Percentiles rank a stretch among this genome's conserved stretches.
Conservation (phyloP, 2,888 invertebrate genomes). For the Endotricha flammealis region DNA sequence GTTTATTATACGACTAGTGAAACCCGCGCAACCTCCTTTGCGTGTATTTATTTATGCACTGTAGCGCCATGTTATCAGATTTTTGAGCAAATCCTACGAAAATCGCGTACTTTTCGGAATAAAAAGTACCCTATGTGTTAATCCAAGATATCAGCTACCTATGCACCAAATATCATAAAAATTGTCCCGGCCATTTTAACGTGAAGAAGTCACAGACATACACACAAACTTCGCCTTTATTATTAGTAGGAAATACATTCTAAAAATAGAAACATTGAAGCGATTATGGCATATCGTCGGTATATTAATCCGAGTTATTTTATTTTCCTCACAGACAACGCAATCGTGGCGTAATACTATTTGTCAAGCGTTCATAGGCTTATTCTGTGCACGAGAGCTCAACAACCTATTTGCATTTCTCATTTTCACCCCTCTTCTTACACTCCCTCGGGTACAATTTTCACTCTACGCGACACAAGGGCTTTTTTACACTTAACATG, state of each 20-base stretch:
- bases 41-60: no score
- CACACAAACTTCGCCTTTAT: constrained; percentile 31
- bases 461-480: constrained; percentile 43
- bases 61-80: no score
- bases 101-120: no score
- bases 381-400: constrained; percentile 53
- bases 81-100: no score
- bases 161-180: no score
- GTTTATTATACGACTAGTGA: no score
- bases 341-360: constrained; percentile 56
- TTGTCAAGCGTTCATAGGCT: constrained; percentile 63
- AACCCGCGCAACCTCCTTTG: no score
- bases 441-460: constrained; percentile 57
- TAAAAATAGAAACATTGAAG: neutral
- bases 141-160: no score
- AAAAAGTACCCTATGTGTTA: no score
- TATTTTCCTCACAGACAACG: constrained; percentile 34
- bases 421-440: constrained; percentile 65
- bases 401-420: constrained; percentile 71
- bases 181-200: no score
- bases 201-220: no score
- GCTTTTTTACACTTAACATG: constrained; percentile 28
- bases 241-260: constrained; percentile 13
- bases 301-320: constrained; percentile 37
- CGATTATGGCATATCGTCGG: constrained; percentile 24